These are phyloP conservation scores for Tachypleus tridentatus DNA, from an alignment of 1,140 invertebrate species.

Conservation along the genomic window DNA sequence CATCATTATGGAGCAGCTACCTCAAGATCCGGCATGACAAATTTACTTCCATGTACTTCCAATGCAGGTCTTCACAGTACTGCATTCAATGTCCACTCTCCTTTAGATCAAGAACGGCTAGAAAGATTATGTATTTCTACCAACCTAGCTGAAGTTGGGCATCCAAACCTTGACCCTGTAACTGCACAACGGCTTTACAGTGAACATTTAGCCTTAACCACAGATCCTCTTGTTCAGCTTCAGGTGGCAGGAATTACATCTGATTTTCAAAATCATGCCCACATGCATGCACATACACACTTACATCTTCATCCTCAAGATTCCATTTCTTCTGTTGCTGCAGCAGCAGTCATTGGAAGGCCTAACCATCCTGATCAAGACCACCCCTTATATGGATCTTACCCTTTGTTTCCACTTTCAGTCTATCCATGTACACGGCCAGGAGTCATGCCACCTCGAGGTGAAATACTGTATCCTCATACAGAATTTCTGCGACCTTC, in stretches of 20 bases:
- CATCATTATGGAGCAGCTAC: slow-evolving; percentile 42
- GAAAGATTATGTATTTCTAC: slow-evolving; percentile 14
- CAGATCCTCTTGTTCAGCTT: slow-evolving; percentile 60
- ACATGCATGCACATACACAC: slow-evolving; percentile 68
- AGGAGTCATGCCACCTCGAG: slow-evolving; percentile 14
- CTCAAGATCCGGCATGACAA: slow-evolving; percentile 5
- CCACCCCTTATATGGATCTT: slow-evolving; percentile 30
- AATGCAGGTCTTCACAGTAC: slow-evolving; percentile 11
- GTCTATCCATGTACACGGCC: slow-evolving; percentile 20
- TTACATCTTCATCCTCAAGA: slow-evolving; percentile 68
- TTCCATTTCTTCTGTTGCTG: slow-evolving; percentile 38
- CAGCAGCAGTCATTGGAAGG: slow-evolving; percentile 47
- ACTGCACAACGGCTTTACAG: slow-evolving; percentile 41
- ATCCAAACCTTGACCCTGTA: slow-evolving; percentile 28
- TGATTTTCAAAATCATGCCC: slow-evolving; percentile 61
- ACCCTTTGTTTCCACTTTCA: slow-evolving; percentile 24
- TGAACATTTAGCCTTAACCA: slow-evolving; percentile 53
- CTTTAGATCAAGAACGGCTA: slow-evolving; percentile 18
- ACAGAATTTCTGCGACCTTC: slow-evolving; percentile 54
- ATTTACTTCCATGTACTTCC: slow-evolving; percentile 3
- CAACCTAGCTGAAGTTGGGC: slow-evolving; percentile 1
- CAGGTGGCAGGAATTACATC: slow-evolving; percentile 70
- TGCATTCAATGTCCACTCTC: slow-evolving; percentile 15
- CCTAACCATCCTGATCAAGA: slow-evolving; percentile 42
- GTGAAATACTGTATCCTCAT: slow-evolving; percentile 41